Evolutionary conservation across 2,113 vertebrate species (phyloP).

Genomic region (Perca fluviatilis): DNA sequence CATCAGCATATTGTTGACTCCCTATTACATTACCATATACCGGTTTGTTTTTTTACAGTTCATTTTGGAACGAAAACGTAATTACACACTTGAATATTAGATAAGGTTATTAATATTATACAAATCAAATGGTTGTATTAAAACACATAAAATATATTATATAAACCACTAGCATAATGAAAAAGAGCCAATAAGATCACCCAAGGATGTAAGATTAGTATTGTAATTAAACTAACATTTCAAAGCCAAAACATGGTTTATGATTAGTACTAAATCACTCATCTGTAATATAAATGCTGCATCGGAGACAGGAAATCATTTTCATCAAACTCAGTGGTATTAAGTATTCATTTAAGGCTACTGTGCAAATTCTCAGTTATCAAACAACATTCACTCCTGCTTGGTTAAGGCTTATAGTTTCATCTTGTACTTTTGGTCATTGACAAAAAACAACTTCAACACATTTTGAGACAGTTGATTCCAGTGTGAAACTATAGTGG

Average conservation of each 20-base stretch:
- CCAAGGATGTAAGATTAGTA: constrained; percentile 7
- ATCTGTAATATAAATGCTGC: not conserved
- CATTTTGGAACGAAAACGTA: constrained; percentile 20
- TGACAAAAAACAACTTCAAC: constrained; percentile 7
- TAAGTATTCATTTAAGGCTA: constrained; percentile 22
- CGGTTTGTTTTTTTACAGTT: not conserved
- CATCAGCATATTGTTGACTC: not conserved
- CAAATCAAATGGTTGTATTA: not conserved
- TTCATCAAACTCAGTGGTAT: constrained; percentile 10
- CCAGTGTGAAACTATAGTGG: constrained; percentile 48
- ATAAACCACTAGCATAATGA: not conserved
- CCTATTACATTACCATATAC: too few relatives aligned
- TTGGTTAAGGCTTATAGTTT: constrained; percentile 11
- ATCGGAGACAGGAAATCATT: not conserved
- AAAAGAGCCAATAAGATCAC: constrained; percentile 2
- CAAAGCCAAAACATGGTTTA: not conserved
- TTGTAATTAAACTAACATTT: not conserved
- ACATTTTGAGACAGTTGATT: not conserved
- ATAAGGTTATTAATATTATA: not conserved
- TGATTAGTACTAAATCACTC: constrained; percentile 2
- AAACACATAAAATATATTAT: not conserved
- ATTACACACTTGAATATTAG: not conserved
- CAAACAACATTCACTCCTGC: constrained; percentile 22
- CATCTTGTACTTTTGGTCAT: constrained; percentile 21
- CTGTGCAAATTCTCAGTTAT: not conserved